Base-by-base conservation (phyloP, 2,797 vertebrate genomes). In the Takifugu rubripes region DNA sequence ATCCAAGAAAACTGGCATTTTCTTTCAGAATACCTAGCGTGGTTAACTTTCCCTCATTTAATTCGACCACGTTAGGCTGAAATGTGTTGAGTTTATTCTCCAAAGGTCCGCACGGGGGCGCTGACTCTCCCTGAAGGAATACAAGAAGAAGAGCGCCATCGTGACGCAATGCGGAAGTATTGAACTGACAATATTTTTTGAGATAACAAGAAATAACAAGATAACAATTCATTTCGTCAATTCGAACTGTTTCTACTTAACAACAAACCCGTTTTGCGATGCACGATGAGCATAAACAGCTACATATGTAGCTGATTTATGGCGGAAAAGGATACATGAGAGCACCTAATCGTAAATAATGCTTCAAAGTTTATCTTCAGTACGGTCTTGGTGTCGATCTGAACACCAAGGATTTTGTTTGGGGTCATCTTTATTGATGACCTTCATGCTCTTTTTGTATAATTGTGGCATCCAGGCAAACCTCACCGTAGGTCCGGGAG, bases 401-500 rank as follows among this genome's bases (percentile, higher is more conserved):
- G 79, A 75, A 57, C 88, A 85, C 1, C 70, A 79, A 17, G 90
- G 91, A 9, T 90, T 91, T 68, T 90, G 83, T 56, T 70, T 87
- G 58, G 91, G 89, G 21, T 89, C 91, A 25, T 66, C 24, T 31
- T 49, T 75, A 16, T 25, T 86, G 27, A 44, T 83, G 0, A 54
- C 50, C 6, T 15, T 87, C 0, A 78, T 85, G 51, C 3, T 91
- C 9, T 55, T 86, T 5, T 31, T 88, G 21, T 91, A 90, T 68
- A 63, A 75, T 1, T 75, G 61, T 14, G 88, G 87, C 3, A 64
- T 89, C 50, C 87, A 87, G 59, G 84, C 85, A 8, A 89, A 82
- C 67, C 81, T 92, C 21, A 89, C 81, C 54, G 45, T 92, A 48
- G 90, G 91, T 55, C 90, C 91, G 47, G 91, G 84, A 21, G 88